Conservation (phyloP, 2,888 invertebrate genomes). For the Bruchidius siliquastri region DNA sequence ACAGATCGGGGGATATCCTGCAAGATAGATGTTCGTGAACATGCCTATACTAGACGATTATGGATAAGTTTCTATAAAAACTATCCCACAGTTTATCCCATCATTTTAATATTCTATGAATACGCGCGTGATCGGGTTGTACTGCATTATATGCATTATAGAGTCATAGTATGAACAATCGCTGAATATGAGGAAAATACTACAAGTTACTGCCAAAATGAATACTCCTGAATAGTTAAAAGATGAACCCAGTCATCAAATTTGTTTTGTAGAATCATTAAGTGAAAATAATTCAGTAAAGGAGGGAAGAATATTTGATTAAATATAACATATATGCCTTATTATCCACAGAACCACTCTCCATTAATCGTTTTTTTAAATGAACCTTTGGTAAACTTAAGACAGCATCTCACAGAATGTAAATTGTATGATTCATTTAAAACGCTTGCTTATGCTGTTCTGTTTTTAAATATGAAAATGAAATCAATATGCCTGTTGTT, state of each 20-base stretch:
- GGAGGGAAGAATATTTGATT: no score
- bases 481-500: no score
- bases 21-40: slow-evolving; percentile 99
- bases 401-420: no score
- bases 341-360: no score
- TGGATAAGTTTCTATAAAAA: slow-evolving; percentile 39
- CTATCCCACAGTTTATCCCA: slow-evolving; percentile 16
- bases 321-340: no score
- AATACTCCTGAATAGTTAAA: background rate
- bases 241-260: background rate
- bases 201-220: background rate
- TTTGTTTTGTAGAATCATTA: background rate
- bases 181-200: background rate
- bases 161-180: background rate
- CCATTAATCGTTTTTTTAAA: no score
- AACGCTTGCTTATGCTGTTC: no score
- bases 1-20: slow-evolving; percentile 97
- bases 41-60: slow-evolving; percentile 44
- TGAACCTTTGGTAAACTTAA: no score
- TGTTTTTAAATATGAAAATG: no score
- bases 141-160: background rate
- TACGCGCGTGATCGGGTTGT: background rate
- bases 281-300: no score
- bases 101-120: background rate
- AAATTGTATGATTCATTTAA: no score